These are phyloP conservation scores for Atta colombica DNA, from an alignment of 1,140 invertebrate species.

Conservation along the genomic window DNA sequence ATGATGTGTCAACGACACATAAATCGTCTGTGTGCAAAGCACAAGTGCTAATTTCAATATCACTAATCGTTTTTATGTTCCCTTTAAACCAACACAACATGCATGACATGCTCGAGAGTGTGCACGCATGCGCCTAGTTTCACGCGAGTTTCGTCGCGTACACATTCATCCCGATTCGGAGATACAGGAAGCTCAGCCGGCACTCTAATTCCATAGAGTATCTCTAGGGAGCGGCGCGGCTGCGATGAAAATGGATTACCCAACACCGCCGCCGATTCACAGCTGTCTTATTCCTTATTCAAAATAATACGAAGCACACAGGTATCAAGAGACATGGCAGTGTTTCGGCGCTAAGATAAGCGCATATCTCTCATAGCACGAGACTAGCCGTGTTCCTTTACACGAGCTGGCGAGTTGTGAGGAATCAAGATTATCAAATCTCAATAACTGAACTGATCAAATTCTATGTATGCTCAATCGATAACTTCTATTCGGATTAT, in stretches of 20 bases:
- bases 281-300: constrained; percentile 52
- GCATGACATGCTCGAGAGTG: background rate
- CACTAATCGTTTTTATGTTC: too few species aligned
- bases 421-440: too few species aligned
- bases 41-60: too few species aligned
- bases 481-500: too few species aligned
- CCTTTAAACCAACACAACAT: background rate
- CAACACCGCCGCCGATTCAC: background rate
- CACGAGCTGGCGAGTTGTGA: too few species aligned
- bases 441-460: too few species aligned
- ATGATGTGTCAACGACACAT: too few species aligned
- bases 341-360: too few species aligned
- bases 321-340: background rate
- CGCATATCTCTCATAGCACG: too few species aligned
- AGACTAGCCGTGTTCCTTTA: too few species aligned
- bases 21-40: too few species aligned
- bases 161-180: constrained; percentile 45
- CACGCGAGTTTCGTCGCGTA: constrained; percentile 15
- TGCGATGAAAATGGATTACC: constrained; percentile 62
- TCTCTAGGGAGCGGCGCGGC: constrained; percentile 43
- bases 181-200: constrained; percentile 44
- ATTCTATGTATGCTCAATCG: too few species aligned
- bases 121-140: background rate
- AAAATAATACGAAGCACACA: constrained; percentile 53
- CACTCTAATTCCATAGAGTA: constrained; percentile 67